phyloP scores from a whole-genome alignment of 2,113 vertebrate genomes.

The Tretioscincus oriximinensis region DNA sequence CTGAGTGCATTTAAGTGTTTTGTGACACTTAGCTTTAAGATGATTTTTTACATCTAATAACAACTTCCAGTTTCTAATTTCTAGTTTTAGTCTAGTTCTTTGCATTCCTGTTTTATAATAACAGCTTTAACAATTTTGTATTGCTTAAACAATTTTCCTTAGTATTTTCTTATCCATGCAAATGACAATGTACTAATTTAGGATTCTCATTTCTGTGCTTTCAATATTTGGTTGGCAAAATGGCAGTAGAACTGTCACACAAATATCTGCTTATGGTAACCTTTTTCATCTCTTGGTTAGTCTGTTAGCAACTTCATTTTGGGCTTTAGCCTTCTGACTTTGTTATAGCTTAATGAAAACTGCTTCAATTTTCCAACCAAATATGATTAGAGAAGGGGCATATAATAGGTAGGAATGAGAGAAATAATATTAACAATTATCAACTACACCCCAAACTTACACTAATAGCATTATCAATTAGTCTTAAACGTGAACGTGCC shows the following conservation, averaged over 20 bases:
- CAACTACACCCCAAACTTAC: too few species aligned
- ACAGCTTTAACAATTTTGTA: neutral
- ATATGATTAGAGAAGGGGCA: too few species aligned
- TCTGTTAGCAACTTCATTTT: too few species aligned
- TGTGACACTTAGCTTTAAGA: neutral
- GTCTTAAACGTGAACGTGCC: too few species aligned
- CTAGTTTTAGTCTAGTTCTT: neutral
- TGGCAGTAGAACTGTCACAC: conserved; percentile 18
- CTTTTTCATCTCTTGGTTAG: too few species aligned
- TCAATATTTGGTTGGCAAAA: neutral
- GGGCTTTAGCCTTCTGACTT: too few species aligned
- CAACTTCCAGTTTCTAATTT: neutral
- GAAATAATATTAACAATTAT: too few species aligned
- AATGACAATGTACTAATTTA: neutral
- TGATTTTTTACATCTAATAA: neutral
- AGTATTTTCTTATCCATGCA: neutral
- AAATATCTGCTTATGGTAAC: neutral
- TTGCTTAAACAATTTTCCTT: neutral
- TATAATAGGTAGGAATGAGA: too few species aligned
- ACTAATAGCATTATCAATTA: too few species aligned
- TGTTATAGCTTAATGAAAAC: too few species aligned
- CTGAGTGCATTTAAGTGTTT: conserved; percentile 51
- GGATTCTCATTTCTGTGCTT: conserved; percentile 2
- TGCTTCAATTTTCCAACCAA: too few species aligned
- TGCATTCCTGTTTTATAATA: conserved; percentile 22